Conservation (phyloP, 1,140 invertebrate species). For the Nephotettix cincticeps region DNA sequence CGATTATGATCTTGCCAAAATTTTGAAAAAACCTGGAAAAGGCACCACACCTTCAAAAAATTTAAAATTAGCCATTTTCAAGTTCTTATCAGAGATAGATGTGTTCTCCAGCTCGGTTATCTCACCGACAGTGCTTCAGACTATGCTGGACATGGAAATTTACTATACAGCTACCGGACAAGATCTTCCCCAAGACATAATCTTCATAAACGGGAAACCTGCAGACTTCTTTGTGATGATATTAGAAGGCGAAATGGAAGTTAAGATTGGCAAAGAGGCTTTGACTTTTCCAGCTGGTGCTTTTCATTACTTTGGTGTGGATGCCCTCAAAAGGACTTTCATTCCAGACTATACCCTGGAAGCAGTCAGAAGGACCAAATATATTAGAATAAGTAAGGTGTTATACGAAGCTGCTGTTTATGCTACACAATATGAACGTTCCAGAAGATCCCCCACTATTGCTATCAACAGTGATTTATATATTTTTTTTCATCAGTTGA, state of each 20-base stretch:
- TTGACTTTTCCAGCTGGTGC: slow-evolving; percentile 30
- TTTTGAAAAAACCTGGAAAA: neutral
- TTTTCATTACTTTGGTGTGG: slow-evolving; percentile 33
- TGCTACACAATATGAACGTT: neutral
- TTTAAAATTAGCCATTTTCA: slow-evolving; percentile 21
- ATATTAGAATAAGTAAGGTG: neutral
- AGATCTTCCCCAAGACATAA: neutral
- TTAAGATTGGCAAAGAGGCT: slow-evolving; percentile 26
- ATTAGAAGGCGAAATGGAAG: slow-evolving; percentile 29
- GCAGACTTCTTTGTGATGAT: slow-evolving; percentile 30
- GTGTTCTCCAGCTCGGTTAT: slow-evolving; percentile 9
- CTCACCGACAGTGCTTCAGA: neutral
- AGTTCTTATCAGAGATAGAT: neutral
- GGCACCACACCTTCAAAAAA: neutral
- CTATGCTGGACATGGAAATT: neutral
- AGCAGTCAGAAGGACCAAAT: neutral
- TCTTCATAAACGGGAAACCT: slow-evolving; percentile 11
- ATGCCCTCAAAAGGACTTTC: slow-evolving; percentile 9
- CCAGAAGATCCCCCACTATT: neutral
- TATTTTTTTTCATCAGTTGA: too few relatives aligned
- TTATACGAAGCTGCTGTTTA: neutral
- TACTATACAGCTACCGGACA: neutral
- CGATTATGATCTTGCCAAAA: slow-evolving; percentile 12
- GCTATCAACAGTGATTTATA: too few relatives aligned
- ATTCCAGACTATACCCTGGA: neutral